Evolutionary conservation across 2,797 vertebrate species (phyloP).

Genomic region (Sebastes nivosus): DNA sequence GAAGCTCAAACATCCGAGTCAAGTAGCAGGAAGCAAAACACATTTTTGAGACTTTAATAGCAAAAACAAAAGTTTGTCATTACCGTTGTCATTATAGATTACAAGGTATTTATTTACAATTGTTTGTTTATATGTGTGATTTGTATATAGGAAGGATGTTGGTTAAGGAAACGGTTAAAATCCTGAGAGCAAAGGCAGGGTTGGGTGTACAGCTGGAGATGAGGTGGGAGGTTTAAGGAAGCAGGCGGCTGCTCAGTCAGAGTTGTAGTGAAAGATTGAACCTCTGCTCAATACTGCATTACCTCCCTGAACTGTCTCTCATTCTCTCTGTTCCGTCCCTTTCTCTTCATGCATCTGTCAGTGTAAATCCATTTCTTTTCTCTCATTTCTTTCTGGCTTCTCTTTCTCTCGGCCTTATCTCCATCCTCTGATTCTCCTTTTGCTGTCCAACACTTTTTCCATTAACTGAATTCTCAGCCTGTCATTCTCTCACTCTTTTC

Average conservation of each 20-base stretch:
- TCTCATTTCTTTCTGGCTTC: constrained; percentile 1
- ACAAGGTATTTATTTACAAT: neutral
- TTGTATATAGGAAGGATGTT: neutral
- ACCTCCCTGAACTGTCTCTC: constrained; percentile 25
- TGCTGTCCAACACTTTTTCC: neutral
- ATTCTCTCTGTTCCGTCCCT: constrained; percentile 1
- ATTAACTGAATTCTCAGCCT: constrained; percentile 29
- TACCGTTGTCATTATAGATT: too few relatives aligned
- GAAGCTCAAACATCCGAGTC: neutral
- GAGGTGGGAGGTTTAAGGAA: constrained; percentile 24
- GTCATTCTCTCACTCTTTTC: neutral
- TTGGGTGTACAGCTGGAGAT: neutral
- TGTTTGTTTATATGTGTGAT: neutral
- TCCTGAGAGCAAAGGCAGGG: neutral
- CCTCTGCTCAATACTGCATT: constrained; percentile 38
- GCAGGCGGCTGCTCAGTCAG: constrained; percentile 17
- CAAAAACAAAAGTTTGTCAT: too few relatives aligned
- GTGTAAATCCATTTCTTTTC: constrained; percentile 16
- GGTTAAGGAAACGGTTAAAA: neutral
- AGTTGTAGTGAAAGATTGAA: constrained; percentile 25
- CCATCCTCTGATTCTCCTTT: constrained; percentile 19
- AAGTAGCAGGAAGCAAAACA: neutral
- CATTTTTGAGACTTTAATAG: too few relatives aligned
- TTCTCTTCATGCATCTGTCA: constrained; percentile 27
- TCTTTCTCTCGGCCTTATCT: constrained; percentile 17